Evolutionary conservation across 53 echinoderm and acorn worm genomes (phyloP).

Genomic region (Stichopus horrens): DNA sequence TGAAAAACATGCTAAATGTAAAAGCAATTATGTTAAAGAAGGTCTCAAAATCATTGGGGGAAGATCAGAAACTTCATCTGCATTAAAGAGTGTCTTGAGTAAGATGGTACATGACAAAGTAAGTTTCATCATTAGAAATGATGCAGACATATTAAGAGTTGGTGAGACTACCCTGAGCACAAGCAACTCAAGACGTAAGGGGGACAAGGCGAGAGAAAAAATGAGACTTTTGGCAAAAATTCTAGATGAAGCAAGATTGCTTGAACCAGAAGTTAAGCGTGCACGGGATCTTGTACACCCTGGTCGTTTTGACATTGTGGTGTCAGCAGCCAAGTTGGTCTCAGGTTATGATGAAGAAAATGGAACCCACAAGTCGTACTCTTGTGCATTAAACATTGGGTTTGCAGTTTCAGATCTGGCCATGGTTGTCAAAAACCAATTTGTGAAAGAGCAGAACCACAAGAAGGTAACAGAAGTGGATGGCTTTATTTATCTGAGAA

Average conservation of each 20-base stretch:
- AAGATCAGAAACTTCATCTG: background rate
- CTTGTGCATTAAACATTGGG: conserved; percentile 34
- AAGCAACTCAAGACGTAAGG: conserved; percentile 44
- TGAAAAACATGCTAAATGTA: background rate
- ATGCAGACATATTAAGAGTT: conserved; percentile 47
- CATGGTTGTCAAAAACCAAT: conserved; percentile 26
- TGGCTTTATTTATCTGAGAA: conserved; percentile 45
- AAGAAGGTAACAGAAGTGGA: background rate
- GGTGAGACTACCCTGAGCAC: conserved; percentile 28
- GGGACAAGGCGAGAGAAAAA: conserved; percentile 45
- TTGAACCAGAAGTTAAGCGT: conserved; percentile 3
- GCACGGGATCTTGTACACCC: conserved; percentile 33
- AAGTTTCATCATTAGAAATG: conserved; percentile 47
- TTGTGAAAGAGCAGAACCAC: conserved; percentile 12
- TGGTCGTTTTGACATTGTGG: background rate
- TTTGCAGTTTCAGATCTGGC: conserved; percentile 56
- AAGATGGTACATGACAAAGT: conserved; percentile 42
- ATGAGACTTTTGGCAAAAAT: conserved; percentile 42
- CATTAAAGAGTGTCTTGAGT: conserved; percentile 3
- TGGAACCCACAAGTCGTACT: conserved; percentile 14
- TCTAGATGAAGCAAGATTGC: conserved; percentile 8
- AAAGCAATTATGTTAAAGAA: conserved; percentile 21
- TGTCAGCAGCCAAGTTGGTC: background rate
- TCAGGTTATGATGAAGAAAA: conserved; percentile 48
- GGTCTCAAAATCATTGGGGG: background rate